Conservation (phyloP, 2,888 invertebrate genomes). For the Himalopsyche kuldschensis region DNA sequence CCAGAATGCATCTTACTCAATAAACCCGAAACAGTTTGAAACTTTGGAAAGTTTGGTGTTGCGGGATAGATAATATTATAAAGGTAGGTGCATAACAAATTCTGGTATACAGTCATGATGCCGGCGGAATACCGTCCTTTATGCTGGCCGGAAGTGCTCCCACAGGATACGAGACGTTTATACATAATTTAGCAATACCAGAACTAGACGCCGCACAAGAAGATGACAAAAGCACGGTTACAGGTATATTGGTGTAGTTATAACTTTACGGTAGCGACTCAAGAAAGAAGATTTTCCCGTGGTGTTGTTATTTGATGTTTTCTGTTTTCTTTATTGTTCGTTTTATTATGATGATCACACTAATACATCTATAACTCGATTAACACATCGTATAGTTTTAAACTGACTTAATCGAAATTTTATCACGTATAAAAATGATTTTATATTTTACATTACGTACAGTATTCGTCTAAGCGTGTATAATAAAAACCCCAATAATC, state of each 20-base stretch:
- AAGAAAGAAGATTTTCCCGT: neutral
- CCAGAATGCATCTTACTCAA: slow-evolving; percentile 11
- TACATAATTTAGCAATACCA: slow-evolving; percentile 33
- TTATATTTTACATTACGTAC: too few species aligned
- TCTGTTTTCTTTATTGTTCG: neutral
- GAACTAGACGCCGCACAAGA: slow-evolving; percentile 6
- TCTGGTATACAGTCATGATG: slow-evolving; percentile 15
- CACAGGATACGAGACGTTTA: slow-evolving; percentile 34
- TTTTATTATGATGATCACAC: too few species aligned
- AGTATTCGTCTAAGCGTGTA: too few species aligned
- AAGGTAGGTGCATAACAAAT: slow-evolving; percentile 31
- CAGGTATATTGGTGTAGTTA: neutral
- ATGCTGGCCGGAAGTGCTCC: slow-evolving; percentile 29
- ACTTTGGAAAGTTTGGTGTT: slow-evolving; percentile 12
- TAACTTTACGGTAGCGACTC: neutral
- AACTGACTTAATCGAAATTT: too few species aligned
- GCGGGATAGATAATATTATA: slow-evolving; percentile 25
- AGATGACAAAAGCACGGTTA: slow-evolving; percentile 26
- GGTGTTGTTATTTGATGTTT: neutral
- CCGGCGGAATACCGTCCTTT: slow-evolving; percentile 24
- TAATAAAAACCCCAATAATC: too few species aligned
- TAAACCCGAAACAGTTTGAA: slow-evolving; percentile 2
- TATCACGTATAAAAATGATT: too few species aligned
- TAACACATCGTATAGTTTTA: too few species aligned
- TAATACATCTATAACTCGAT: too few species aligned